phyloP scores from a whole-genome alignment of 2,113 vertebrate genomes.

The Montifringilla adamsi region DNA sequence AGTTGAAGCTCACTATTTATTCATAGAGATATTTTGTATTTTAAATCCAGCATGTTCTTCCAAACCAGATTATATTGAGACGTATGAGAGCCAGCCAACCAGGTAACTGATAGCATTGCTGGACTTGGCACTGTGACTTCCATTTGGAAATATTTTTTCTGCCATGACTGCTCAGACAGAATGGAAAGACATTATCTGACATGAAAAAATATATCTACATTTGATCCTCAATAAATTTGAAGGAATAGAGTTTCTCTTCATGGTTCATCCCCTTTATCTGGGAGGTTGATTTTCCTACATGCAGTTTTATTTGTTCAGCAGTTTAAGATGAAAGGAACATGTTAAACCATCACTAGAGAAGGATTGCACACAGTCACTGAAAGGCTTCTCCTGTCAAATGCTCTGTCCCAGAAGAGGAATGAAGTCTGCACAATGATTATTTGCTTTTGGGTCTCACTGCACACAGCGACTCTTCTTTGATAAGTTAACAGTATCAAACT shows the following conservation, averaged over 20 bases:
- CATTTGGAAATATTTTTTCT: neutral
- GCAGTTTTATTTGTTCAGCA: slow-evolving; percentile 15
- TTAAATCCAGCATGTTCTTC: neutral
- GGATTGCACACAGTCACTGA: neutral
- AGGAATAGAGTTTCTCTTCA: slow-evolving; percentile 10
- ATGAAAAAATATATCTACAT: slow-evolving; percentile 30
- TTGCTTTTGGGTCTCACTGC: neutral
- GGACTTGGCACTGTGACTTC: neutral
- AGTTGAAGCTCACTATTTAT: neutral
- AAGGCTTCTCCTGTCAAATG: neutral
- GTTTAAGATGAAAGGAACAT: slow-evolving; percentile 5
- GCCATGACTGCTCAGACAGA: neutral
- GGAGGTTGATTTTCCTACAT: neutral
- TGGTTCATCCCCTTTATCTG: slow-evolving; percentile 1
- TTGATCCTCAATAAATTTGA: slow-evolving; percentile 41
- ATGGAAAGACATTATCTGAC: neutral
- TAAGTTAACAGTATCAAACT: neutral
- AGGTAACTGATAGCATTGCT: neutral
- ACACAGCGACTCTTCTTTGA: neutral
- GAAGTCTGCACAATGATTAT: neutral
- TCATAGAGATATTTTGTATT: neutral
- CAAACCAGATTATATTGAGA: neutral
- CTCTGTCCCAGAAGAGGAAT: neutral
- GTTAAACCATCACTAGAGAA: neutral
- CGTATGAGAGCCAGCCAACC: neutral